These are phyloP conservation scores for Tetraodon nigroviridis DNA, from an alignment of 2,113 vertebrate genomes.

Conservation along the genomic window DNA sequence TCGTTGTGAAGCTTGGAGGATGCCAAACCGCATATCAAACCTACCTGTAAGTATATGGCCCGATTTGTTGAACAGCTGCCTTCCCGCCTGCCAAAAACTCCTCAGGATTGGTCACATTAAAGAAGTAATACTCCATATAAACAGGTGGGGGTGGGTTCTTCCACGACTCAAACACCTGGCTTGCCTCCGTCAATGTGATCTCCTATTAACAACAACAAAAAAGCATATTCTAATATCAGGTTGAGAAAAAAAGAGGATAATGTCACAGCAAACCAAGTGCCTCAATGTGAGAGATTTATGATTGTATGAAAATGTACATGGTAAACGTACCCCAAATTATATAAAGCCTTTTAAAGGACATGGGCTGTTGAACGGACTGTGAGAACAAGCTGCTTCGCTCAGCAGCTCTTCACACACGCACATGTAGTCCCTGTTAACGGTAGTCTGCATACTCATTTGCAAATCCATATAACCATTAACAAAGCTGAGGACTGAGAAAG, in stretches of 20 bases:
- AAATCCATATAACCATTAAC: not conserved
- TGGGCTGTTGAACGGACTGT: no score
- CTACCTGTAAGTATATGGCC: conserved; percentile 94
- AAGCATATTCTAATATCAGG: not conserved
- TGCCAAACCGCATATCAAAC: not conserved
- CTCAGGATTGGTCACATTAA: conserved; percentile 90
- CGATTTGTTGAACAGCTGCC: conserved; percentile 84
- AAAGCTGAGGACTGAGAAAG: not conserved
- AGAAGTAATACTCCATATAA: conserved; percentile 96
- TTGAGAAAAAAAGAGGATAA: not conserved
- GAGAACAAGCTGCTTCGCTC: no score
- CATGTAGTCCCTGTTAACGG: not conserved
- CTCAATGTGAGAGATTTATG: no score
- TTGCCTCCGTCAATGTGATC: conserved; percentile 84
- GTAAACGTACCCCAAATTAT: no score
- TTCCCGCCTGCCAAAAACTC: conserved; percentile 82
- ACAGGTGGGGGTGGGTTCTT: conserved; percentile 88
- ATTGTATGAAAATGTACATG: no score
- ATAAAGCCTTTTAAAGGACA: no score
- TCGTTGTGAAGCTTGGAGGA: not conserved
- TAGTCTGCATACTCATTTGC: not conserved
- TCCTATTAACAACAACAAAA: conserved; percentile 74
- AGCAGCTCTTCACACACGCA: not conserved
- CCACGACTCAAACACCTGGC: conserved; percentile 84
- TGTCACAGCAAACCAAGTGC: not conserved